These are phyloP conservation scores for Ceratothoa steindachneri DNA, from an alignment of 2,888 invertebrate genomes.

Conservation along the genomic window DNA sequence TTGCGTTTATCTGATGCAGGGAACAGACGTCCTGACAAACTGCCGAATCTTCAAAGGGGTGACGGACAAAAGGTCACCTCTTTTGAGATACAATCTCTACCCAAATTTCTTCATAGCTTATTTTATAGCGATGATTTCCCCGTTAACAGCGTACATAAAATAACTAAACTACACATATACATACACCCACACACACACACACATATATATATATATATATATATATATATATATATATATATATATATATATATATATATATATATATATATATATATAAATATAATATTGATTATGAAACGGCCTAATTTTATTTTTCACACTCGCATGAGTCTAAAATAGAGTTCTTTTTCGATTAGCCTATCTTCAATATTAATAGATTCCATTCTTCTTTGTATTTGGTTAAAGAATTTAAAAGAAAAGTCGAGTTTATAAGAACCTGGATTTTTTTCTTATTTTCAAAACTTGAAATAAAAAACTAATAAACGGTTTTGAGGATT, in stretches of 20 bases:
- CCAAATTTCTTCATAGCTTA: not conserved
- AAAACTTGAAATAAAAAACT: too few species aligned
- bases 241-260: constrained; percentile 3
- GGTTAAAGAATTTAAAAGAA: too few species aligned
- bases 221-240: constrained; percentile 15
- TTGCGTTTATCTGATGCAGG: not conserved
- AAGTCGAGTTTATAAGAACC: too few species aligned
- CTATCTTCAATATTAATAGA: too few species aligned
- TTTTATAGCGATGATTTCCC: not conserved
- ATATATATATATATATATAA: too few species aligned
- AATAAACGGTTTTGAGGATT: too few species aligned
- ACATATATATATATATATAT: constrained; percentile 5
- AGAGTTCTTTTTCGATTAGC: too few species aligned
- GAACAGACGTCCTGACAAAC: constrained; percentile 1
- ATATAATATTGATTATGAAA: too few species aligned
- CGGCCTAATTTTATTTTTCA: not conserved
- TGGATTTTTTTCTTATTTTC: too few species aligned
- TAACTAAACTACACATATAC: too few species aligned
- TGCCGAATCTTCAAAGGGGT: not conserved
- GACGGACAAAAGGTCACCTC: not conserved
- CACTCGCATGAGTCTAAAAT: too few species aligned
- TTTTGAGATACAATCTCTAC: not conserved
- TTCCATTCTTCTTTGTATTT: too few species aligned
- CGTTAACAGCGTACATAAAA: not conserved
- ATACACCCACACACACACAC: not conserved